Percentiles rank a stretch among this genome's conserved stretches.
Conservation (phyloP, 2,113 vertebrate species). For the Epinephelus fuscoguttatus region DNA sequence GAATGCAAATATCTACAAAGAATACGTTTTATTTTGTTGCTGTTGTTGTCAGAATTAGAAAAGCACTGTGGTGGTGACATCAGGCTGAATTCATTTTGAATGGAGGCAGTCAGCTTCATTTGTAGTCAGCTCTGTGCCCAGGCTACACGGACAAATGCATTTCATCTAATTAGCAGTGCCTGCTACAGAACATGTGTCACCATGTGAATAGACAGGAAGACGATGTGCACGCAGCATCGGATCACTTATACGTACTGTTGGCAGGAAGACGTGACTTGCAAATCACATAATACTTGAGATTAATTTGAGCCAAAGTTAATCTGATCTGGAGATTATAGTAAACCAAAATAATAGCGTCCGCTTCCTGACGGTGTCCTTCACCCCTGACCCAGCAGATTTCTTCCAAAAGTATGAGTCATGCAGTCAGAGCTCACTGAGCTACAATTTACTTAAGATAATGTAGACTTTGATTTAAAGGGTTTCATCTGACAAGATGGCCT, state of each 20-base stretch:
- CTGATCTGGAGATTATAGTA: constrained; percentile 59
- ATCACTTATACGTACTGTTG: constrained; percentile 35
- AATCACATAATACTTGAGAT: constrained; percentile 55
- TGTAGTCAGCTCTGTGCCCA: constrained; percentile 52
- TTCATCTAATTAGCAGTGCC: constrained; percentile 67
- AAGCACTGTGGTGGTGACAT: constrained; percentile 39
- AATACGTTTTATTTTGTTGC: neutral
- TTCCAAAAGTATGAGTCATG: constrained; percentile 34
- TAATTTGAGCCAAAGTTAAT: constrained; percentile 63
- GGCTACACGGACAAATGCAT: constrained; percentile 60
- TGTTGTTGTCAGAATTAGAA: constrained; percentile 34
- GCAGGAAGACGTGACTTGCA: constrained; percentile 36
- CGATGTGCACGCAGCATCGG: constrained; percentile 13
- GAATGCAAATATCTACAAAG: constrained; percentile 63
- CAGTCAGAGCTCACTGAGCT: constrained; percentile 24
- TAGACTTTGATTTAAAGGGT: constrained; percentile 30
- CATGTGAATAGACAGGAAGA: constrained; percentile 44
- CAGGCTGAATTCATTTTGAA: constrained; percentile 59
- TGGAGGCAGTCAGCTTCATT: constrained; percentile 57
- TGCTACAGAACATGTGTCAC: constrained; percentile 43
- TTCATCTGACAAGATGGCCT: constrained; percentile 6
- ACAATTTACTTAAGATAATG: constrained; percentile 9
- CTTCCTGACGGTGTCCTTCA: constrained; percentile 55
- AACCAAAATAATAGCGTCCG: constrained; percentile 50
- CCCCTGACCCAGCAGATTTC: constrained; percentile 46